Base-by-base conservation (phyloP, 2,888 invertebrate genomes). In the Lithophane leautieri region DNA sequence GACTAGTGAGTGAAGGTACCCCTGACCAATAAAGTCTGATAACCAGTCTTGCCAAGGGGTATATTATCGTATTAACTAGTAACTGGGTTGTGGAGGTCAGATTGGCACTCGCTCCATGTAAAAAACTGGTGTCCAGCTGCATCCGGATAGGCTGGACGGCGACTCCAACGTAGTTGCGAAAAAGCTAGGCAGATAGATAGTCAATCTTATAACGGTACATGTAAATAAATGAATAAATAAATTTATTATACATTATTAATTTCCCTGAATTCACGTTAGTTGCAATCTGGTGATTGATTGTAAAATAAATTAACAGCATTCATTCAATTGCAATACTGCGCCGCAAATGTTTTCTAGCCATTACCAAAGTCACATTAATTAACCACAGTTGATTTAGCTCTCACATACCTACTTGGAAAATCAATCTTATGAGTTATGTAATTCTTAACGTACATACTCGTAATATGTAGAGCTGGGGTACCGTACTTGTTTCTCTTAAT, bases 321-420 rank as follows among this genome's bases (percentile, higher is more conserved):
- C 1, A 40, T 65, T 12, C 14, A 19, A 66, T 71, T 61, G 40
- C 40, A 58, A 58, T 66, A 6, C 34, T 56, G 44, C 40, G 25
- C n/a, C 28, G 47, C 42, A 22, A 78, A 82, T 82, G 60, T 70
- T 70, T 68, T 61, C 56, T 34, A 68, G 68, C 58, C 50, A 71
- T 71, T 78, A 82, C 44, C 22, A 28, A 56, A 70, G 83, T 52
- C 25, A 50, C 79, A 44, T 60, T 82, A 62, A 78, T 78, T 81
- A 70, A 74, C 34, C 54, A 67, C 50, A 60, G 62, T 68, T 61
- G 58, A 79, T 83, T 83, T 74, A 75, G 14, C 42, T 70, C 62
- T 28, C 58, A 28, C 28, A 50, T 25, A 65, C 25, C 58, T 73
- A 60, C 12, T 40, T 50, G n/a, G 54, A 34, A 70, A 82, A 44